These are phyloP conservation scores for Geotrypetes seraphini DNA, from an alignment of 2,797 vertebrate species.

Conservation along the genomic window DNA sequence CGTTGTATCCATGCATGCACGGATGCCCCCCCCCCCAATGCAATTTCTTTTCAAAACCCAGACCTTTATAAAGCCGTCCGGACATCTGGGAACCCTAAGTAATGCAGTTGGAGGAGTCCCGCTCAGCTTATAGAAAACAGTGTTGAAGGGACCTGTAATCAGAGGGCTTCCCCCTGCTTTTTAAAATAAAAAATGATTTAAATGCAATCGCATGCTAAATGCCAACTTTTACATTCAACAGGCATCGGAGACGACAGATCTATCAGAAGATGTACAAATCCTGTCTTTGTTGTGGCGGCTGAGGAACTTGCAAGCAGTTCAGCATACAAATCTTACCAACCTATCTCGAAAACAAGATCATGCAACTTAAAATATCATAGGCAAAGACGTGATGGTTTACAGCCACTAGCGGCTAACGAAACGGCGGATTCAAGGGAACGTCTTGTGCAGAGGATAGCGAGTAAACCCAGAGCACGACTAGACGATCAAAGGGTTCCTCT, in stretches of 20 bases:
- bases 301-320: conserved; percentile 18
- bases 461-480: conserved; percentile 8
- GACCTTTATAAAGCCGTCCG: too few relatives aligned
- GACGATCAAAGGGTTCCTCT: conserved; percentile 3
- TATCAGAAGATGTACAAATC: conserved; percentile 21
- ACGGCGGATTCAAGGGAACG: conserved; percentile 3
- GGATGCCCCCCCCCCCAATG: too few relatives aligned
- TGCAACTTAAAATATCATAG: conserved; percentile 15
- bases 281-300: conserved; percentile 10
- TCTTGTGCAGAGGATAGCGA: background rate
- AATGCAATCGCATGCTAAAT: conserved; percentile 19
- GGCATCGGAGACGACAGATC: conserved; percentile 23
- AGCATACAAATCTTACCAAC: conserved; percentile 19
- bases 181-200: too few relatives aligned
- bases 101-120: too few relatives aligned
- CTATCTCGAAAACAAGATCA: conserved; percentile 15
- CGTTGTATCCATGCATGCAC: too few relatives aligned
- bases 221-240: conserved; percentile 25
- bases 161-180: too few relatives aligned
- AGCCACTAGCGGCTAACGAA: conserved; percentile 8
- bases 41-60: too few relatives aligned
- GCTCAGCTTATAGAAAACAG: too few relatives aligned
- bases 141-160: too few relatives aligned
- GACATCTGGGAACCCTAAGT: too few relatives aligned
- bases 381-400: conserved; percentile 12